Conservation (phyloP, 2,797 vertebrate species). For the Microtus agrestis region DNA sequence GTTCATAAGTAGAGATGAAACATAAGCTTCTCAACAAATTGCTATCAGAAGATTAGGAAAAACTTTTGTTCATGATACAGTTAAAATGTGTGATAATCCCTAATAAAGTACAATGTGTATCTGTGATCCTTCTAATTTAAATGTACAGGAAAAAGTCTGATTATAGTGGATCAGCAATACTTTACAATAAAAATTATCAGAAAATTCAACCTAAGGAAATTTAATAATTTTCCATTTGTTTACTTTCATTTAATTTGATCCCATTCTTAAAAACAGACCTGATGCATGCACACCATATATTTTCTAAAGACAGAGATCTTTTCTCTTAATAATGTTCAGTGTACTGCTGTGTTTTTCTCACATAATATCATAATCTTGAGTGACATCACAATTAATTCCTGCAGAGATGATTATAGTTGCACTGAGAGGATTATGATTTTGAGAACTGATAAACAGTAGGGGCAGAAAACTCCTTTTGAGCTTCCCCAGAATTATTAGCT, state of each 20-base stretch:
- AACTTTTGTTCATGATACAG: slow-evolving; percentile 59
- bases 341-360: slow-evolving; percentile 73
- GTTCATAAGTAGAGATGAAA: background rate
- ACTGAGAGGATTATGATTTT: slow-evolving; percentile 86
- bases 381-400: slow-evolving; percentile 88
- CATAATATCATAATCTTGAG: slow-evolving; percentile 85
- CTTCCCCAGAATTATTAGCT: slow-evolving; percentile 61
- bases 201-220: slow-evolving; percentile 1
- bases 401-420: slow-evolving; percentile 84
- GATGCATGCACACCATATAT: background rate
- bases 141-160: background rate
- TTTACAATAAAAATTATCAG: background rate
- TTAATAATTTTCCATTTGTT: background rate
- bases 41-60: background rate
- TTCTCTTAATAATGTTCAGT: slow-evolving; percentile 79
- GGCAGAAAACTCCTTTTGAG: slow-evolving; percentile 69
- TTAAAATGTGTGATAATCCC: slow-evolving; percentile 61
- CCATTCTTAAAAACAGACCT: slow-evolving; percentile 37
- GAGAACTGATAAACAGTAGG: slow-evolving; percentile 85
- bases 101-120: slow-evolving; percentile 54
- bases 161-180: slow-evolving; percentile 47
- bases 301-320: slow-evolving; percentile 54
- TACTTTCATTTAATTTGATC: background rate
- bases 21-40: background rate
- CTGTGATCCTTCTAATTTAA: slow-evolving; percentile 58